Evolutionary conservation across 2,113 vertebrate species (phyloP).

Genomic region (Clarias magur): DNA sequence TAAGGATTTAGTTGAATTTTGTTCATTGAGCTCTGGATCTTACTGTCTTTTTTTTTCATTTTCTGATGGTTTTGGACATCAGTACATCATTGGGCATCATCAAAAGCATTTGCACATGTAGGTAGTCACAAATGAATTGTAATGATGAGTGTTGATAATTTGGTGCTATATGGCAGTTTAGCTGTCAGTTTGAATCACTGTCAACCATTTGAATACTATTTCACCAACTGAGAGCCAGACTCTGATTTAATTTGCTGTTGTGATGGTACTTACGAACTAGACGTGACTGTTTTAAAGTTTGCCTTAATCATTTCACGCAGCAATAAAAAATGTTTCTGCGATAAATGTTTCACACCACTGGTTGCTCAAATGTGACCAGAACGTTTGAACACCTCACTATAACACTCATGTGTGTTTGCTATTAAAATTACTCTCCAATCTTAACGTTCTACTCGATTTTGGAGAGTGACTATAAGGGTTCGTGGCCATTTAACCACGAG

Average conservation of each 20-base stretch:
- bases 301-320: background rate
- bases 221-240: background rate
- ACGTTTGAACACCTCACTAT: background rate
- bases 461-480: too few species aligned
- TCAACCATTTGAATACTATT: background rate
- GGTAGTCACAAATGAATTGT: background rate
- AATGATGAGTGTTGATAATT: background rate
- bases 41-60: background rate
- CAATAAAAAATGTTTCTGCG: background rate
- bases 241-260: background rate
- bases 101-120: constrained; percentile 20
- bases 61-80: background rate
- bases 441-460: background rate
- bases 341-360: background rate
- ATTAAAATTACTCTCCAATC: background rate
- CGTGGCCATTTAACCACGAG: background rate
- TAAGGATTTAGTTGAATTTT: background rate
- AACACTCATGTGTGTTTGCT: background rate
- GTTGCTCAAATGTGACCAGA: too few species aligned
- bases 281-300: background rate
- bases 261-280: background rate
- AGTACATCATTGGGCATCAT: background rate
- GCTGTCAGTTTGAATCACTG: constrained; percentile 17
- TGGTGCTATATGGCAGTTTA: background rate
- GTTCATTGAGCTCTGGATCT: background rate